Evolutionary conservation across 2,113 vertebrate genomes (phyloP).

Genomic region (Machaerirhynchus nigripectus): DNA sequence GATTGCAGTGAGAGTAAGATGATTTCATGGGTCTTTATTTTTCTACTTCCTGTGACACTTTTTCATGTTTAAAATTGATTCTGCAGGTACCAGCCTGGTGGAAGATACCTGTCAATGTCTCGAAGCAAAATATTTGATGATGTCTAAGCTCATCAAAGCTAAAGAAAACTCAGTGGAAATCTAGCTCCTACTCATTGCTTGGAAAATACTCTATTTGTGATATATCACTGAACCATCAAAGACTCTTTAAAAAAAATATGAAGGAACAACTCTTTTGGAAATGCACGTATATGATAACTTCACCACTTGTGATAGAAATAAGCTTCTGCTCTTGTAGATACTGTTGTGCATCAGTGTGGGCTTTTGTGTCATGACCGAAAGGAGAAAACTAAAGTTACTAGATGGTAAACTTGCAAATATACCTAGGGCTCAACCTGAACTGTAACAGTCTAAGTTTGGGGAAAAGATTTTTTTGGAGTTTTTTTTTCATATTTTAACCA

Average conservation of each 20-base stretch:
- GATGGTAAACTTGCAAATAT: background rate
- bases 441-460: background rate
- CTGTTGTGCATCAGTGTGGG: background rate
- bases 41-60: background rate
- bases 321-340: constrained; percentile 10
- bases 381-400: background rate
- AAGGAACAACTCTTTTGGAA: constrained; percentile 14
- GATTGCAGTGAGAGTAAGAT: background rate
- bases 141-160: constrained; percentile 72
- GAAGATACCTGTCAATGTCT: constrained; percentile 94
- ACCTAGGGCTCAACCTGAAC: background rate
- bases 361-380: constrained; percentile 20
- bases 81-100: constrained; percentile 84
- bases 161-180: background rate
- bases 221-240: constrained; percentile 3
- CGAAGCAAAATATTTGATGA: constrained; percentile 92
- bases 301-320: background rate
- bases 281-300: constrained; percentile 17
- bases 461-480: background rate
- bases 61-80: constrained; percentile 41
- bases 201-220: background rate
- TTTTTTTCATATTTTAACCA: background rate
- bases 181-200: background rate
- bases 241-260: constrained; percentile 2
- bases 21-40: background rate